Conservation (phyloP, 2,797 vertebrate species). For the Oreochromis grahami region DNA sequence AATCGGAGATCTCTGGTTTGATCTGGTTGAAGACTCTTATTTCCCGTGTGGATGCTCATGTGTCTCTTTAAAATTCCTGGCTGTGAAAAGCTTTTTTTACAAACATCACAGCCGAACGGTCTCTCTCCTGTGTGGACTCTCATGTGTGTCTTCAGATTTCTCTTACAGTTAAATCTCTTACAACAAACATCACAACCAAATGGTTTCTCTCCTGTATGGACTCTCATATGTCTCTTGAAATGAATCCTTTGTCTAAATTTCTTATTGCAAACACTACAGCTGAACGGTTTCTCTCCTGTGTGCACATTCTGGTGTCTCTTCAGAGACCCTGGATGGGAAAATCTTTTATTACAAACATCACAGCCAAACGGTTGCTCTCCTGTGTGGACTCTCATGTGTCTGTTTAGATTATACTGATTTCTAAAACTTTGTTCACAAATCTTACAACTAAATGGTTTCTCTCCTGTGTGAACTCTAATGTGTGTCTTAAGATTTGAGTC, state of each 20-base stretch:
- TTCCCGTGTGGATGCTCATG: not conserved
- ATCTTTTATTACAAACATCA: not conserved
- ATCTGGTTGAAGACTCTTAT: not conserved
- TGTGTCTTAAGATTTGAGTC: not conserved
- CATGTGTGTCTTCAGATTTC: not conserved
- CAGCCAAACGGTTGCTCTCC: not conserved
- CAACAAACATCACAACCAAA: not conserved
- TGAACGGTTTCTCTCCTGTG: not conserved
- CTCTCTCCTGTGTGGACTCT: not conserved
- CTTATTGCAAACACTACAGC: not conserved
- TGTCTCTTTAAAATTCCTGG: not conserved
- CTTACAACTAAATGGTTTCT: not conserved
- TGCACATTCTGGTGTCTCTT: not conserved
- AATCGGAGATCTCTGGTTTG: not conserved
- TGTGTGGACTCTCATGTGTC: not conserved
- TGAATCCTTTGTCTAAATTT: not conserved
- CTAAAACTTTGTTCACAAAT: not conserved
- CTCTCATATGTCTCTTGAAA: not conserved
- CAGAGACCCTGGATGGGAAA: not conserved
- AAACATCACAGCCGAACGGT: not conserved
- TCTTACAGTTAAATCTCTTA: not conserved
- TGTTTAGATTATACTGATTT: not conserved
- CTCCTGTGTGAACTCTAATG: not conserved
- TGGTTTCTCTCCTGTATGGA: not conserved
- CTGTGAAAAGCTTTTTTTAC: not conserved